Evolutionary conservation across 2,888 invertebrate genomes (phyloP), one percentile per base, ranked within the genome.

Genomic region (Trypoxylon attenuatum): DNA sequence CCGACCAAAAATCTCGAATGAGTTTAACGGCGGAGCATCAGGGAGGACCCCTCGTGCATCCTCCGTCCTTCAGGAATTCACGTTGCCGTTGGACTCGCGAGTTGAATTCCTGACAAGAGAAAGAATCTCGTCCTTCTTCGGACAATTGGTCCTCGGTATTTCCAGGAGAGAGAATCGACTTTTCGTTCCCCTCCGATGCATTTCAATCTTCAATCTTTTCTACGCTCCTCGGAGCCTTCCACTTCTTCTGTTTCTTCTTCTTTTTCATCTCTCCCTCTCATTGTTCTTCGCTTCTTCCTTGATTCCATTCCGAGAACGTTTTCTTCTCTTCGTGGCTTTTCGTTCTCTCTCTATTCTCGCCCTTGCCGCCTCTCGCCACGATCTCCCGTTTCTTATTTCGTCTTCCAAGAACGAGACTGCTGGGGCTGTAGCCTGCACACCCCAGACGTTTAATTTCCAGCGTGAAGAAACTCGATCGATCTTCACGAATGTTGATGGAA

Each of bases 21-120:
- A 46, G 58, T 72, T 72, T 52, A 46, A 62, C 57, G 29, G 57
- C 45, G 60, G 19, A 57, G 59, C 45, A 50, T 53, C 39, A 10
- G 33, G 2, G 3, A 41, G 52, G 29, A 55, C 16, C 56, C 49
- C 61, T 54, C 59, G 45, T 60, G 61, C 69, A 57, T 57, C 58
- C 57, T 63, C 49, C 47, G 63, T 66, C 66, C 69, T 69, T 66
- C 63, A 66, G 69, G 66, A 72, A 74, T 74, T 72, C 74, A 65
- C 73, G 60, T 73, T 53, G 73, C 66, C 72, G 65, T 72, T 57
- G 55, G 67, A 61, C 73, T 73, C 67, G 75, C 75, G 76, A 72
- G 73, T 56, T 73, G 73, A 73, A 78, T 78, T 78, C 78, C 75
- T 67, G 69, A 73, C 73, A 68, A 76, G 63, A 62, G 66, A 73